Conservation (phyloP, 2,888 invertebrate species). For the Drosophila picticornis region DNA sequence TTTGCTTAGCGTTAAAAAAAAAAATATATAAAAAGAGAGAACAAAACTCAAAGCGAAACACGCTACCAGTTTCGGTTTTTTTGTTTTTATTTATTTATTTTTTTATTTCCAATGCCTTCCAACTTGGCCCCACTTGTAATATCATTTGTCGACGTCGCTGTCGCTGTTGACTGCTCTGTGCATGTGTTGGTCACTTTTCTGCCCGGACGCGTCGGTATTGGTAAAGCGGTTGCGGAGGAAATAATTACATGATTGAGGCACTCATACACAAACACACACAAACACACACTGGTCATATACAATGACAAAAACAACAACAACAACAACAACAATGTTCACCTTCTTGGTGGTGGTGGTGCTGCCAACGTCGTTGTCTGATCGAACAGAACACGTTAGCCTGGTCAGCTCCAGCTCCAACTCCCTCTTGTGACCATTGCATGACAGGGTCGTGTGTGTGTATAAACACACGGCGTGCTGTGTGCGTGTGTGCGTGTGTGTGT, state of each 20-base stretch:
- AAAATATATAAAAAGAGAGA: constrained; percentile 56
- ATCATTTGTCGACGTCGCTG: constrained; percentile 53
- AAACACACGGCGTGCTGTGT: constrained; percentile 19
- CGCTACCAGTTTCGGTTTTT: constrained; percentile 63
- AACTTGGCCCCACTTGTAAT: constrained; percentile 58
- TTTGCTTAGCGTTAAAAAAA: constrained; percentile 63
- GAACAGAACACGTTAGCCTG: constrained; percentile 76
- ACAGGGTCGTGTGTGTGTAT: constrained; percentile 43
- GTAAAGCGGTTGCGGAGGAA: constrained; percentile 81
- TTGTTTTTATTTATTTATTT: constrained; percentile 12
- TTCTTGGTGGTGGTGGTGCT: constrained; percentile 45
- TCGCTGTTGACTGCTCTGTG: constrained; percentile 21
- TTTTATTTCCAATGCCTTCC: constrained; percentile 38
- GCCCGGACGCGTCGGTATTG: constrained; percentile 56
- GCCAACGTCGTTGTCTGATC: constrained; percentile 67
- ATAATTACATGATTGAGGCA: constrained; percentile 85
- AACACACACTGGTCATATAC: constrained; percentile 49
- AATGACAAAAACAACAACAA: constrained; percentile 41
- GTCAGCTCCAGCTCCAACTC: constrained; percentile 38
- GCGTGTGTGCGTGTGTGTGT: constrained; percentile 22
- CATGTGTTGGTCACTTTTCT: constrained; percentile 54
- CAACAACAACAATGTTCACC: constrained; percentile 25
- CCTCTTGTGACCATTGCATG: constrained; percentile 70
- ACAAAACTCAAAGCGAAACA: constrained; percentile 68
- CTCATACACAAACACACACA: constrained; percentile 52